Evolutionary conservation across 2,797 vertebrate genomes (phyloP).

Genomic region (Avahi laniger): DNA sequence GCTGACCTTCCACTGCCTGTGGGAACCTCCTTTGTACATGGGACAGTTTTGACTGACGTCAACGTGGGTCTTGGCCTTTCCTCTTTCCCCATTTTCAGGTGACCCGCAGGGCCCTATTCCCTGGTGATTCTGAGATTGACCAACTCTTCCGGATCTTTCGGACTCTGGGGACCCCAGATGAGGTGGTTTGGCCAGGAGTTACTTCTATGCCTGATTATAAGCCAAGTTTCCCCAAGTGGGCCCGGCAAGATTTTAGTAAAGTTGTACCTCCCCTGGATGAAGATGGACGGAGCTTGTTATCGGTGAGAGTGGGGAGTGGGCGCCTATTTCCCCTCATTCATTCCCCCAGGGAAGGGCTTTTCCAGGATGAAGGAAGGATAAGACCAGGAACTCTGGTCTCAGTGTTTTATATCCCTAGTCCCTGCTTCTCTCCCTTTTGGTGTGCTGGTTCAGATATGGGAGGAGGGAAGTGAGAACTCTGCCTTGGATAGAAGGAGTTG

Average conservation of each 20-base stretch:
- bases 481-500: slow-evolving; percentile 24
- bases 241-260: slow-evolving; percentile 93
- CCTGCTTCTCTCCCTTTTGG: not conserved
- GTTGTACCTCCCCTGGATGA: slow-evolving; percentile 95
- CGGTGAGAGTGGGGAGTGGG: slow-evolving; percentile 85
- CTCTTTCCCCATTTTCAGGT: slow-evolving; percentile 84
- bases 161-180: slow-evolving; percentile 95
- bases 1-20: slow-evolving; percentile 73
- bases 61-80: slow-evolving; percentile 40
- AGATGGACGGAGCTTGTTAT: slow-evolving; percentile 93
- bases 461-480: slow-evolving; percentile 35
- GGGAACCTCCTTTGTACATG: slow-evolving; percentile 61
- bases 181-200: slow-evolving; percentile 94
- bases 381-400: not conserved
- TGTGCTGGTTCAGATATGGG: not conserved
- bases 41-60: slow-evolving; percentile 17
- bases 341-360: not conserved
- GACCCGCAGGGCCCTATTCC: slow-evolving; percentile 93
- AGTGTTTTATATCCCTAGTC: not conserved
- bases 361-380: not conserved
- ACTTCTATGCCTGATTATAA: slow-evolving; percentile 98
- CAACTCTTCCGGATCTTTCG: slow-evolving; percentile 97
- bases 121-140: slow-evolving; percentile 97
- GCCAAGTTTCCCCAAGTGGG: slow-evolving; percentile 96
- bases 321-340: not conserved